phyloP scores from a whole-genome alignment of 2,797 vertebrate genomes.

The Centroberyx gerrardi region DNA sequence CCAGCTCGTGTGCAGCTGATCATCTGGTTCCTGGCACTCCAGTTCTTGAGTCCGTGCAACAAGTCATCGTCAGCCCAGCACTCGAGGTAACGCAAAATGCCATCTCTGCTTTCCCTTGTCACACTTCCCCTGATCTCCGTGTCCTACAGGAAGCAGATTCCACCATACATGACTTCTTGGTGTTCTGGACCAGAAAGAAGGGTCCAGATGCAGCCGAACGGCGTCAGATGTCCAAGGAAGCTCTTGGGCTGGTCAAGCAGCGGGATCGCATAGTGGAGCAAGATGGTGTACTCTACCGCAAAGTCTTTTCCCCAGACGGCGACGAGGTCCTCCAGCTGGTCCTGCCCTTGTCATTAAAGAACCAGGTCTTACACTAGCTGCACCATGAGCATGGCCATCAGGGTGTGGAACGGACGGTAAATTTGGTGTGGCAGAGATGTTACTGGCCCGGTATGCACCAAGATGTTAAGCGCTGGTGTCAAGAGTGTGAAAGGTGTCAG shows the following conservation, averaged over 20 bases:
- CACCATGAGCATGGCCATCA: neutral
- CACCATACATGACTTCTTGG: neutral
- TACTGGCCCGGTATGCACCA: neutral
- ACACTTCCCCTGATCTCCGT: neutral
- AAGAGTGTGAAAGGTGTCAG: neutral
- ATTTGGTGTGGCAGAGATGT: neutral
- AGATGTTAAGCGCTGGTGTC: neutral
- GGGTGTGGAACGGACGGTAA: neutral
- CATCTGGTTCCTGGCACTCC: too few species aligned
- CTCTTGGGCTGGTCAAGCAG: neutral
- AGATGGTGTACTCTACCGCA: neutral
- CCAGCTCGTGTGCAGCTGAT: too few species aligned
- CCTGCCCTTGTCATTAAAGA: neutral
- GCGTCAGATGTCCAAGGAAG: neutral
- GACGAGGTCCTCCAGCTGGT: neutral
- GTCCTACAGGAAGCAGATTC: conserved; percentile 1
- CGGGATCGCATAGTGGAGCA: neutral
- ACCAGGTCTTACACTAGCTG: neutral
- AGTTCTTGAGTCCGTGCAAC: too few species aligned
- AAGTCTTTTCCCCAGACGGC: neutral
- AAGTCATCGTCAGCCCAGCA: too few species aligned
- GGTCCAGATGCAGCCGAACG: neutral
- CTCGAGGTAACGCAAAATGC: neutral
- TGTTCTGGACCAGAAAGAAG: neutral
- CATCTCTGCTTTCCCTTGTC: neutral